Evolutionary conservation across 1,140 invertebrate genomes (phyloP), one percentile per base, ranked within the genome.

Genomic region (Glomeris maerens): DNA sequence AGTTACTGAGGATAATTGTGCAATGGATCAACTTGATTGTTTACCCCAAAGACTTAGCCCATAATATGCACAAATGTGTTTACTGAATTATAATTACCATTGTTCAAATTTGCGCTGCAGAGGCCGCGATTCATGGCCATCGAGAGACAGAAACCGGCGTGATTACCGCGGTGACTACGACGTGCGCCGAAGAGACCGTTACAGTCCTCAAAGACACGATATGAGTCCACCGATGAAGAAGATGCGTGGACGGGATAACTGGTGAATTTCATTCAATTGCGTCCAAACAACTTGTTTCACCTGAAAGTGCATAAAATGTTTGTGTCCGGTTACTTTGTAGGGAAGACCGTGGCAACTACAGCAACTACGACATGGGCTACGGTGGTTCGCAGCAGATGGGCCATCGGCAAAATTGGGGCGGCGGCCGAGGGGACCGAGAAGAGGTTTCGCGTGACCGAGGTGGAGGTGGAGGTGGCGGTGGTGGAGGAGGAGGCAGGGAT

Each of bases 171-270:
- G 40, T 21, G 79, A 82, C 10, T 31, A 45, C 25, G 81, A 81
- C 54, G 71, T 64, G 45, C 63, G 80, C 2, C 74, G 78, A 10
- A 41, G 72, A 21, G 67, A 74, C 44, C 64, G 84, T 2, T 87
- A 86, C 57, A 87, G 83, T 49, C 84, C 85, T 0, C 75, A 77
- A 0, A 76, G 80, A 2, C 80, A 86, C 60, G 82, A 87, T 52
- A 70, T 77, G 59, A 72, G 69, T 29, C 84, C 84, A 2, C 80
- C 83, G 1, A 74, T 80, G 56, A 91, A 91, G 61, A 68, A 85
- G 52, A 80, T 89, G 65, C 70, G 49, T 45, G 21, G 85, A 25
- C 70, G 75, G 5, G 84, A 88, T 17, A 45, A 45, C 27, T 23
- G 41, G 36, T 49, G 29, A 17, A 20, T 1, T 45, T 13, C 52